Base-by-base conservation (phyloP, 2,797 vertebrate species). In the Valencia hispanica region DNA sequence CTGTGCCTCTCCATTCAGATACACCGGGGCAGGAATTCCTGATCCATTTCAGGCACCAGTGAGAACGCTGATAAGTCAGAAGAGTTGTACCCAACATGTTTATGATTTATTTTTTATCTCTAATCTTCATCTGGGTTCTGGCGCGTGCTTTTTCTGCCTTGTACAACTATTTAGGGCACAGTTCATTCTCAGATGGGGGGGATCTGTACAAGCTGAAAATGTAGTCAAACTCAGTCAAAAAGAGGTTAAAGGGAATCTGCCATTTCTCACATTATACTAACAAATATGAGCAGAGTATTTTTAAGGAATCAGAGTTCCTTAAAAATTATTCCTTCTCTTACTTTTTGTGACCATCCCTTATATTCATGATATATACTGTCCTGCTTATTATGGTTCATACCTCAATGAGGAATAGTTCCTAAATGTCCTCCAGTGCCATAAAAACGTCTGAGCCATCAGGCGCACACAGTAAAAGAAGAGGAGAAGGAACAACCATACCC, bases 91-190 rank as follows among this genome's bases (percentile, higher is more conserved):
- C 80, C 88, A 92, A 93, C 92, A 93, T 93, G 93, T 95, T 95
- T 94, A 94, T 92, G 91, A 92, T 94, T 90, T 87, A 90, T 90
- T 91, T 92, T 94, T 94, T 94, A 92, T 92, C 87, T 89, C 80
- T 91, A 87, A 91, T 86, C 87, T 87, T 89, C 87, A 88, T 88
- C 90, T 74, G 80, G 85, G 65, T 77, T 79, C 81, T 88, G 88
- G 89, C 84, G 82, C 89, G 81, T 87, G 89, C 87, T 93, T 90
- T 74, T 69, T 85, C 87, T 86, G 86, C 93, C 91, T 92, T 92
- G 88, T 59, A 48, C 85, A 92, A 84, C 89, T 92, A 94, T 94
- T 91, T 93, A 88, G 90, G 92, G 93, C 91, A 88, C 72, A 73
- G 81, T 87, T 75, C 78, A 79, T 77, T 80, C 77, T 82, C 65